Conservation (phyloP, 2,888 invertebrate genomes). For the Nemapogon koenigi region DNA sequence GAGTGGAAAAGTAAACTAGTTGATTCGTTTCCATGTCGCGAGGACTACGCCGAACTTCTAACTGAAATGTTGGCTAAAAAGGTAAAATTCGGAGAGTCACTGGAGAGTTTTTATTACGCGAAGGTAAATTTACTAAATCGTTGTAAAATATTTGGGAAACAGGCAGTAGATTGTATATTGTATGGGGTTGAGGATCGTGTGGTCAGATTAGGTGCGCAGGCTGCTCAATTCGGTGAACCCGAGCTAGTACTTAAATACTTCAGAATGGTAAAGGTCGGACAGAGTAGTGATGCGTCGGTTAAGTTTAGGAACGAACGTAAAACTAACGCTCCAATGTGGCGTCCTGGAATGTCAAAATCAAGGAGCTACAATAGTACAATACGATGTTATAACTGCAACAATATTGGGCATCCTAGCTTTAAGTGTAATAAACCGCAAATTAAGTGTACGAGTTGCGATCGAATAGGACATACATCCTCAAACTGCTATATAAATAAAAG, state of each 20-base stretch:
- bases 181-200: conserved; percentile 17
- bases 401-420: conserved; percentile 16
- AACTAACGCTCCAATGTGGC: conserved; percentile 1
- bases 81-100: conserved; percentile 12
- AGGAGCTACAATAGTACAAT: conserved; percentile 2
- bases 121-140: conserved; percentile 19
- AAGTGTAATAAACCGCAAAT: conserved; percentile 12
- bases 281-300: conserved; percentile 6
- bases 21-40: conserved; percentile 10
- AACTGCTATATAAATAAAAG: not conserved
- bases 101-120: conserved; percentile 17
- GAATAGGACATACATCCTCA: not conserved
- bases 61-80: conserved; percentile 8
- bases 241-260: conserved; percentile 17
- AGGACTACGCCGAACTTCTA: conserved; percentile 7
- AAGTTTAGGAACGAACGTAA: conserved; percentile 7
- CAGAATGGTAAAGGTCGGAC: conserved; percentile 8
- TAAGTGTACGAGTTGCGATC: not conserved
- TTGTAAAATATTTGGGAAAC: conserved; percentile 13
- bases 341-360: conserved; percentile 5
- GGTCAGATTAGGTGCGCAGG: conserved; percentile 17
- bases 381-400: conserved; percentile 9
- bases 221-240: conserved; percentile 17
- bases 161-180: conserved; percentile 18
- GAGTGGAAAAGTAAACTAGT: conserved; percentile 11